Evolutionary conservation across 2,113 vertebrate species (phyloP).

Genomic region (Brachyhypopomus occidentalis): DNA sequence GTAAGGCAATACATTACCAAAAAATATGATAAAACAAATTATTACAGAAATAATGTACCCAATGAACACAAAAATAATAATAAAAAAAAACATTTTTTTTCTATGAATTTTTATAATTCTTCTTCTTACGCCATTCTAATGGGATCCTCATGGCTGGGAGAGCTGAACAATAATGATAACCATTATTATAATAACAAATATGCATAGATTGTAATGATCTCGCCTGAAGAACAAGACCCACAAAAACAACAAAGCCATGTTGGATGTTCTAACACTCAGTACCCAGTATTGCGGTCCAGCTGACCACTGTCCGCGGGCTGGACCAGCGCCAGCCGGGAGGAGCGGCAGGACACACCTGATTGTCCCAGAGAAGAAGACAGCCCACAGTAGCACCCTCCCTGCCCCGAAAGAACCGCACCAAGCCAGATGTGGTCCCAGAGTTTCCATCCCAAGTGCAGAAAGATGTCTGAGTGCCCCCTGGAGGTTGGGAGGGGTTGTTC

Average conservation of each 20-base stretch:
- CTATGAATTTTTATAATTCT: conserved; percentile 78
- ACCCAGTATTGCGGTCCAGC: conserved; percentile 71
- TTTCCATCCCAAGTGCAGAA: no score
- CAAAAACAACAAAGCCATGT: conserved; percentile 50
- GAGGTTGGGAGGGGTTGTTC: not conserved
- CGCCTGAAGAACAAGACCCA: conserved; percentile 68
- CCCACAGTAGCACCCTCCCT: not conserved
- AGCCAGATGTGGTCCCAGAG: not conserved
- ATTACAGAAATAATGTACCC: conserved; percentile 88
- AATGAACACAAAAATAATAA: conserved; percentile 71
- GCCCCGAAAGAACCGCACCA: not conserved
- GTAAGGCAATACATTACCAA: conserved; percentile 95
- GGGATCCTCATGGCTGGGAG: conserved; percentile 92
- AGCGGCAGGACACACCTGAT: not conserved
- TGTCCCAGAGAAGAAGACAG: not conserved
- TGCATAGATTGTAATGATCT: conserved; percentile 94
- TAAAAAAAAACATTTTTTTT: conserved; percentile 73
- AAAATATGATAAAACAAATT: conserved; percentile 62
- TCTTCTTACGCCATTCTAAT: conserved; percentile 86
- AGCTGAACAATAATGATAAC: conserved; percentile 71
- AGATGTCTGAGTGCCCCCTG: not conserved
- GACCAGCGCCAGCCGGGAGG: not conserved
- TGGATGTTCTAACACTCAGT: conserved; percentile 67
- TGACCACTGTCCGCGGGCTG: conserved; percentile 23
- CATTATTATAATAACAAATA: conserved; percentile 70